These are phyloP conservation scores for Anniella stebbinsi DNA, from an alignment of 2,797 vertebrate genomes.

Conservation along the genomic window DNA sequence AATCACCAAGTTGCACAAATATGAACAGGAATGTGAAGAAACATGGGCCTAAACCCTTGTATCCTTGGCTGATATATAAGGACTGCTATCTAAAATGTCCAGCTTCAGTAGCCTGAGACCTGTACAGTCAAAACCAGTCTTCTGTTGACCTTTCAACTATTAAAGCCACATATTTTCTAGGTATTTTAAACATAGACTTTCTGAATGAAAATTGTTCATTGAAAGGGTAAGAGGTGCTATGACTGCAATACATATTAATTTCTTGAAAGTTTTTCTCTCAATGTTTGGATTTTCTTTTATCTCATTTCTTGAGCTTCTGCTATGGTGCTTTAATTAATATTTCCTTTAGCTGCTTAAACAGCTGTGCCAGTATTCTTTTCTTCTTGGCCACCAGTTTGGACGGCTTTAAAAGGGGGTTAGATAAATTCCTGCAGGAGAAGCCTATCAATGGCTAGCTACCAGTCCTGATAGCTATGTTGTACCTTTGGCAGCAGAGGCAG, in stretches of 20 bases:
- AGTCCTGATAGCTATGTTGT: no score
- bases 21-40: background rate
- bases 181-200: background rate
- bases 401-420: no score
- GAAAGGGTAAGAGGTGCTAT: background rate
- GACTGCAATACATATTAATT: background rate
- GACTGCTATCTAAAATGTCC: background rate
- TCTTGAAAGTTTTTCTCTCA: background rate
- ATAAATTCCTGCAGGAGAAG: no score
- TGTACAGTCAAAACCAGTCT: background rate
- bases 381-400: no score
- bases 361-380: background rate
- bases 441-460: no score
- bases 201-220: constrained; percentile 1
- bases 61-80: background rate
- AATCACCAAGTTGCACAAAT: background rate
- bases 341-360: background rate
- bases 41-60: background rate
- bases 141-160: background rate
- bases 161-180: background rate
- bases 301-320: background rate
- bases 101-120: background rate
- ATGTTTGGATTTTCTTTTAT: background rate
- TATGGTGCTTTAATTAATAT: background rate
- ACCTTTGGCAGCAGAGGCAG: no score